phyloP scores from a whole-genome alignment of 2,888 invertebrate species.

The Lymantria dispar region DNA sequence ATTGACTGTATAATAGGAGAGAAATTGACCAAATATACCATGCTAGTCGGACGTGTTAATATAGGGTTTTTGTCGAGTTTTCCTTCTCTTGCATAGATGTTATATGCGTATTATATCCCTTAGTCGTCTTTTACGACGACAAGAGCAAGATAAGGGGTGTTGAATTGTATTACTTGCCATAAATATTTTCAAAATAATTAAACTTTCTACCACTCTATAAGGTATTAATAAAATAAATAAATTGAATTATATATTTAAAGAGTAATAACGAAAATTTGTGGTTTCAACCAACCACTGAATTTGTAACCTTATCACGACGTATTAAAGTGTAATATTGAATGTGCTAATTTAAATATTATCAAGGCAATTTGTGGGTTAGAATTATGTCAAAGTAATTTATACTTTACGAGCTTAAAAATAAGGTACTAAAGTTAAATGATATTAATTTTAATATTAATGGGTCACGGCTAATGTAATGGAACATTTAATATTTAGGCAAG shows the following conservation, averaged over 20 bases:
- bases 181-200: no score
- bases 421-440: slow-evolving; percentile 1
- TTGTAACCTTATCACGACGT: neutral
- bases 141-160: no score
- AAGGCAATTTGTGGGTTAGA: slow-evolving; percentile 1
- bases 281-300: neutral
- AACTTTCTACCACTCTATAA: neutral
- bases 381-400: slow-evolving; percentile 1
- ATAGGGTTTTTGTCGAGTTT: no score
- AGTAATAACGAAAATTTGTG: neutral
- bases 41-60: no score
- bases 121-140: no score
- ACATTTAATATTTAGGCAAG: neutral
- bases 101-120: no score
- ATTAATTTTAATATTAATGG: slow-evolving; percentile 2
- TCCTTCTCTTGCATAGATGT: no score
- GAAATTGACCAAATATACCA: no score
- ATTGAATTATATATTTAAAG: neutral
- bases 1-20: no score
- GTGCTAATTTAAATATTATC: neutral
- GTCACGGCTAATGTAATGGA: slow-evolving; percentile 2
- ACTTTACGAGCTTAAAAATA: neutral
- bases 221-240: neutral
- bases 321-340: neutral
- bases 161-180: no score